Evolutionary conservation across 2,797 vertebrate genomes (phyloP).

Genomic region (Gymnothorax javanicus): DNA sequence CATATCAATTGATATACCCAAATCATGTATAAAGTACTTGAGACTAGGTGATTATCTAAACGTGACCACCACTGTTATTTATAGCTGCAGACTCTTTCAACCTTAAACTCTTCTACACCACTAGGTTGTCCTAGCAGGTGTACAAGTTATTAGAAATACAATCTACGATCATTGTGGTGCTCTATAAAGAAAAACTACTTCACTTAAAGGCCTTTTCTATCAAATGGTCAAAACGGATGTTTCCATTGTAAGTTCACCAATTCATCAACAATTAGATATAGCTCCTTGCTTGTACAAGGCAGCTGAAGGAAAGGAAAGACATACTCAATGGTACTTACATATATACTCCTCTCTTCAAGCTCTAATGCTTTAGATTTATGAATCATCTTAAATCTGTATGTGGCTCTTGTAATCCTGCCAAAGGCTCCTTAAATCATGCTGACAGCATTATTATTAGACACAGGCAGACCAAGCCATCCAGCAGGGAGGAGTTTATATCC

Average conservation of each 20-base stretch:
- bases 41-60: not conserved
- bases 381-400: constrained; percentile 16
- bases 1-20: not conserved
- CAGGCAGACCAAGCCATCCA: not conserved
- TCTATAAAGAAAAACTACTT: not conserved
- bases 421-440: constrained; percentile 23
- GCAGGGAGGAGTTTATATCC: constrained; percentile 2
- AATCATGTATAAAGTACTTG: not conserved
- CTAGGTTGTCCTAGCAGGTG: not conserved
- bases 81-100: not conserved
- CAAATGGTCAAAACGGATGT: not conserved
- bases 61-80: not conserved
- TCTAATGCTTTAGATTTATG: constrained; percentile 25
- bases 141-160: not conserved
- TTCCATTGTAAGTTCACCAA: not conserved
- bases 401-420: constrained; percentile 27
- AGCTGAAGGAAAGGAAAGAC: not conserved
- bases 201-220: not conserved
- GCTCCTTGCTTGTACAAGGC: not conserved
- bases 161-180: not conserved
- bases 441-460: constrained; percentile 21
- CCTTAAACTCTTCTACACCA: not conserved
- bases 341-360: not conserved
- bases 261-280: not conserved
- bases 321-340: not conserved